Evolutionary conservation across 2,113 vertebrate species (phyloP).

Genomic region (Isurus oxyrinchus): DNA sequence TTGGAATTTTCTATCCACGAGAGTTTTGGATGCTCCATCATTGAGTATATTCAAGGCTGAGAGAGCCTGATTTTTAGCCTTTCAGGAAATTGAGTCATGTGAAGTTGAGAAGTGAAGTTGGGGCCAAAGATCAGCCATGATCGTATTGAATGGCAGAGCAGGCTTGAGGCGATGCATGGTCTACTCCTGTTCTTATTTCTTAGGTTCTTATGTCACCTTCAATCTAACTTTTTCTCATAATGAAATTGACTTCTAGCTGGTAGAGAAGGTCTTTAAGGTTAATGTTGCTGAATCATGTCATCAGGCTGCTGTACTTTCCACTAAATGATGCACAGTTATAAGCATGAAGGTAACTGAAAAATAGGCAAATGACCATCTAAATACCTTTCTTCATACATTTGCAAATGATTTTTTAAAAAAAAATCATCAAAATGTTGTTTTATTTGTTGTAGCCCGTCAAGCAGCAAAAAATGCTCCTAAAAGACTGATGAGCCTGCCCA

Average conservation of each 20-base stretch:
- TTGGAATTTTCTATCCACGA: neutral
- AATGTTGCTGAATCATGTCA: neutral
- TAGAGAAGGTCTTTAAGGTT: neutral
- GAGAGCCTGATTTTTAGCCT: neutral
- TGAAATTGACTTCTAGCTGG: neutral
- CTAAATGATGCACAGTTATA: neutral
- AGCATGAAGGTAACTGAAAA: neutral
- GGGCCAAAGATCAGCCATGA: neutral
- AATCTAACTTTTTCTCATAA: neutral
- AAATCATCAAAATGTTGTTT: neutral
- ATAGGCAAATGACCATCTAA: neutral
- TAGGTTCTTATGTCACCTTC: neutral
- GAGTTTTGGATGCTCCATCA: neutral
- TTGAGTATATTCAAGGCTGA: neutral
- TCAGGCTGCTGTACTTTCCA: neutral
- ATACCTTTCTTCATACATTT: neutral
- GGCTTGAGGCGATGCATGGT: neutral
- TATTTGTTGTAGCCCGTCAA: constrained; percentile 72
- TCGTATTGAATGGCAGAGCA: neutral
- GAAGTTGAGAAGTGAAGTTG: neutral
- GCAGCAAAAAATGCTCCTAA: constrained; percentile 87
- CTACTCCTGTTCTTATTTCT: neutral
- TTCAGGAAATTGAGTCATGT: neutral
- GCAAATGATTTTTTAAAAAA: neutral
- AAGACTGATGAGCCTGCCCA: constrained; percentile 76